A percentile compares a stretch with the other conserved stretches of the same genome.
These are phyloP conservation scores for Fukomys damarensis DNA, from an alignment of 2,113 vertebrate genomes.

Conservation along the genomic window DNA sequence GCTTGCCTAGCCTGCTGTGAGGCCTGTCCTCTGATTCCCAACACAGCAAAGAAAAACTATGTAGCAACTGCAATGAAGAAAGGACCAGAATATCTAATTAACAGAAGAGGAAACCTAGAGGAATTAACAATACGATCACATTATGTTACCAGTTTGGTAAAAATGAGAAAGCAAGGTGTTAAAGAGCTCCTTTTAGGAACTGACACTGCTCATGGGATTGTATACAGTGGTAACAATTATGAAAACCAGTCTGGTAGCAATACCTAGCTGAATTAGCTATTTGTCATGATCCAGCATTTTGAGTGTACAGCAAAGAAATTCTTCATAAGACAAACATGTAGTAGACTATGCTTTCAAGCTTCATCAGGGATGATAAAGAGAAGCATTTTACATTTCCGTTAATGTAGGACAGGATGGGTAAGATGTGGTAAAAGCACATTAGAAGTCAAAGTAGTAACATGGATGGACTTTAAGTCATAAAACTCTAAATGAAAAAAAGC, in stretches of 20 bases:
- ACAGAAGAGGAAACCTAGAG: slow-evolving; percentile 2
- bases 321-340: not conserved
- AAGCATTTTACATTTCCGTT: not conserved
- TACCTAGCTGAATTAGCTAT: not conserved
- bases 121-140: not conserved
- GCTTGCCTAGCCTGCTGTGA: not conserved
- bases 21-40: not conserved
- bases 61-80: not conserved
- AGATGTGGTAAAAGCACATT: not conserved
- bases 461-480: not conserved
- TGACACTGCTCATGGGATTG: not conserved
- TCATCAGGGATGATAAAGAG: not conserved
- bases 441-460: not conserved
- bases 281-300: not conserved
- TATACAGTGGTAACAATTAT: not conserved
- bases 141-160: not conserved
- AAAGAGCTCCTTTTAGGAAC: not conserved
- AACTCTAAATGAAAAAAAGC: slow-evolving; percentile 9
- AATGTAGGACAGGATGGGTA: not conserved
- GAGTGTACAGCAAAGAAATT: not conserved
- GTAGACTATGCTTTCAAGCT: not conserved
- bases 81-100: not conserved
- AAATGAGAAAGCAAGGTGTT: slow-evolving; percentile 16
- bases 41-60: not conserved
- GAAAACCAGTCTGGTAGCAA: not conserved